A percentile compares a stretch with the other conserved stretches of the same genome.
phyloP scores from a whole-genome alignment of 1,140 invertebrate species.

The Goniozus legneri region DNA sequence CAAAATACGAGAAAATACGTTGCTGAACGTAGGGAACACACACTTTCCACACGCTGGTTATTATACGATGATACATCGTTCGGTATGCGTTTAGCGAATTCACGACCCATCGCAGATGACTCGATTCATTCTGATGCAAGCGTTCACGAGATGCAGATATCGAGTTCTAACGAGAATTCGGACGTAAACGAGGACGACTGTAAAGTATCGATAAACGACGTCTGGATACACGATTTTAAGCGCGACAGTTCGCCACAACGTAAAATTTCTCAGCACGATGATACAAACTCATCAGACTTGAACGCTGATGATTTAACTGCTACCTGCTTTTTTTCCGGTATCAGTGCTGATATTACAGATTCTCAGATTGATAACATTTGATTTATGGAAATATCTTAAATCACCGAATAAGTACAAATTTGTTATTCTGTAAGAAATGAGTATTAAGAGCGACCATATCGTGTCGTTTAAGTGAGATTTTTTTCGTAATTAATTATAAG shows the following conservation, averaged over 20 bases:
- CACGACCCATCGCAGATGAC: neutral
- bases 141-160: neutral
- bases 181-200: slow-evolving; percentile 10
- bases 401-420: slow-evolving; percentile 4
- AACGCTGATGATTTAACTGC: neutral
- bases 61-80: slow-evolving; percentile 29
- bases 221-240: slow-evolving; percentile 20
- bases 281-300: neutral
- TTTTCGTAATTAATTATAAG: neutral
- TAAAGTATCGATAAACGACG: slow-evolving; percentile 21
- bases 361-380: slow-evolving; percentile 10
- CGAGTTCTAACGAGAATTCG: slow-evolving; percentile 2
- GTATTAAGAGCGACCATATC: neutral
- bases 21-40: slow-evolving; percentile 29
- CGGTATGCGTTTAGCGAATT: slow-evolving; percentile 28
- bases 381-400: neutral
- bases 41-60: slow-evolving; percentile 29
- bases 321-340: slow-evolving; percentile 2
- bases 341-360: slow-evolving; percentile 13
- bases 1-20: slow-evolving; percentile 22
- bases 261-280: slow-evolving; percentile 6
- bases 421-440: neutral
- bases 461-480: neutral
- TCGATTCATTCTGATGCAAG: neutral
- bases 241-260: slow-evolving; percentile 2